Evolutionary conservation across 2,113 vertebrate species (phyloP).

Genomic region (Gallinago jamesoni): DNA sequence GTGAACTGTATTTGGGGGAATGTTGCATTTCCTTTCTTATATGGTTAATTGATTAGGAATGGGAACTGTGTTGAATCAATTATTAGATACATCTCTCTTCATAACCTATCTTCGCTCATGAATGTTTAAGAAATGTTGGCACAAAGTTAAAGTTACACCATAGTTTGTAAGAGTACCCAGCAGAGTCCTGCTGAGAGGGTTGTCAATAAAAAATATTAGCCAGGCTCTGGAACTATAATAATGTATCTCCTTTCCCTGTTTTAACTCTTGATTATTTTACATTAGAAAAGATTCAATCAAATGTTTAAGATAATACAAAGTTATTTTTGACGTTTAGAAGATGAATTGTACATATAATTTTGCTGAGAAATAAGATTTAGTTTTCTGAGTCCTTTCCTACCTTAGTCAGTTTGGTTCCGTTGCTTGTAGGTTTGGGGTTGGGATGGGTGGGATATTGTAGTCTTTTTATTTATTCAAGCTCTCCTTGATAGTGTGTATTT

Average conservation of each 20-base stretch:
- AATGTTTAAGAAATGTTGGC: background rate
- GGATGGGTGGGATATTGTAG: background rate
- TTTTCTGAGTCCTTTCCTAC: background rate
- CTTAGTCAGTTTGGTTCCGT: background rate
- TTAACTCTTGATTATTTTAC: background rate
- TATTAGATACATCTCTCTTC: background rate
- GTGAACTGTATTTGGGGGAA: background rate
- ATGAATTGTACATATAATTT: background rate
- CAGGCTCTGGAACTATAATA: background rate
- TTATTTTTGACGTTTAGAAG: background rate
- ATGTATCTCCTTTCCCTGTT: background rate
- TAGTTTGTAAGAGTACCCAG: background rate
- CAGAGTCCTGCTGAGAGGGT: background rate
- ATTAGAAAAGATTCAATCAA: background rate
- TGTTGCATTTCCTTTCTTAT: background rate
- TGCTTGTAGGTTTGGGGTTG: background rate
- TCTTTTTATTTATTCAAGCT: background rate
- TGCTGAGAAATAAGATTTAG: background rate
- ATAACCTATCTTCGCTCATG: background rate
- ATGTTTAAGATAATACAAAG: background rate
- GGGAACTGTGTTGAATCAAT: background rate
- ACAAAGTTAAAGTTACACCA: background rate
- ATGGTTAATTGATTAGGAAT: background rate
- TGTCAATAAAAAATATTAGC: background rate
- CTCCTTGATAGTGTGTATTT: background rate